These are phyloP conservation scores for Hippocampus mohnikei DNA, from an alignment of 2,113 vertebrate species.

Conservation along the genomic window DNA sequence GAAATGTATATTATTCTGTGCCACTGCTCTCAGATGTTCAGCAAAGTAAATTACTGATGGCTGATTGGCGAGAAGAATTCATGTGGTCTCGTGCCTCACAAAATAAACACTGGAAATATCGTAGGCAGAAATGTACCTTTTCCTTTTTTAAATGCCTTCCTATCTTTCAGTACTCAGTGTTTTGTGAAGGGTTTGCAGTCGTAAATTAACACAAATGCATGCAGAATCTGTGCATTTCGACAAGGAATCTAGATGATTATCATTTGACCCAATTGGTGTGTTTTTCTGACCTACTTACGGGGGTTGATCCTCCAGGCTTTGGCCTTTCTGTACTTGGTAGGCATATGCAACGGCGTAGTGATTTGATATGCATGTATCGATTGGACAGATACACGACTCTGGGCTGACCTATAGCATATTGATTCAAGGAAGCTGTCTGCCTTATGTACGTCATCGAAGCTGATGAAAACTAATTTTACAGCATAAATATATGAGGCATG, in stretches of 20 bases:
- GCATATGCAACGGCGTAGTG: constrained; percentile 57
- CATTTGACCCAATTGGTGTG: constrained; percentile 66
- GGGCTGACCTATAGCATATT: constrained; percentile 67
- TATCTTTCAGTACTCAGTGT: not conserved
- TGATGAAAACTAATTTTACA: constrained; percentile 59
- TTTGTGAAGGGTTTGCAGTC: not conserved
- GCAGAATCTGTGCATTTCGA: constrained; percentile 13
- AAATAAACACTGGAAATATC: not conserved
- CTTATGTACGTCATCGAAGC: constrained; percentile 36
- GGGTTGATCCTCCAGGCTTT: constrained; percentile 57
- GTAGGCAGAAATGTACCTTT: not conserved
- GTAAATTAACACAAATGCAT: not conserved
- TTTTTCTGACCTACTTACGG: constrained; percentile 68
- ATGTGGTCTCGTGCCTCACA: not conserved
- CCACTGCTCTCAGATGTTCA: too few relatives aligned
- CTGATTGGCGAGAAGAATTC: not conserved
- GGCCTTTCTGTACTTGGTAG: constrained; percentile 65
- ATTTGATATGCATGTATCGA: constrained; percentile 70
- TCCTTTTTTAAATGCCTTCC: not conserved
- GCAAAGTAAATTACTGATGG: too few relatives aligned
- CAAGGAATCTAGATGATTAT: constrained; percentile 47
- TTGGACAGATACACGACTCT: constrained; percentile 66
- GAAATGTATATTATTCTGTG: too few relatives aligned
- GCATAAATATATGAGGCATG: constrained; percentile 14
- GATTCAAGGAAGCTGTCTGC: constrained; percentile 55